Percentiles rank a stretch among this genome's conserved stretches.
These are phyloP conservation scores for Sebastiscus albofasciatus DNA, from an alignment of 2,797 vertebrate genomes.

Conservation along the genomic window DNA sequence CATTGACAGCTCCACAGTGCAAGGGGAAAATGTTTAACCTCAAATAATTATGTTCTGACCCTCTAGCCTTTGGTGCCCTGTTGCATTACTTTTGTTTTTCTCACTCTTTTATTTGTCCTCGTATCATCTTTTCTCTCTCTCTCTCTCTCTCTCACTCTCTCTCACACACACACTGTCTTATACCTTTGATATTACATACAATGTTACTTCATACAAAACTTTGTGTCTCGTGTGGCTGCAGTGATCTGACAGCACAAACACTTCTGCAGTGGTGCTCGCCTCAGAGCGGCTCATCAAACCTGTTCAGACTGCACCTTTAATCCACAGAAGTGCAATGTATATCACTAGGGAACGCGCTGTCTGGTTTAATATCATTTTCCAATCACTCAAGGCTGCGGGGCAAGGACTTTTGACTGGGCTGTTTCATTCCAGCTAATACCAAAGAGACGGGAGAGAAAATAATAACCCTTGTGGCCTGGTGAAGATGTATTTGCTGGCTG, in stretches of 20 bases:
- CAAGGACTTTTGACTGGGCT: slow-evolving; percentile 72
- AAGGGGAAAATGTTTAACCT: slow-evolving; percentile 79
- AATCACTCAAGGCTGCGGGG: slow-evolving; percentile 78
- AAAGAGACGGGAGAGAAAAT: slow-evolving; percentile 67
- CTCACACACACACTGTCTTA: too few relatives aligned
- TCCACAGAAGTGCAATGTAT: too few relatives aligned
- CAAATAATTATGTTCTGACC: slow-evolving; percentile 77
- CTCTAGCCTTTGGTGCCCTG: slow-evolving; percentile 58
- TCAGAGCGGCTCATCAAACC: too few relatives aligned
- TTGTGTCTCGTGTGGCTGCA: background rate
- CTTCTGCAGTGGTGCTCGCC: background rate
- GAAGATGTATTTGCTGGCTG: background rate
- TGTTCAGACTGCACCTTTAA: too few relatives aligned
- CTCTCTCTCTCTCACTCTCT: background rate
- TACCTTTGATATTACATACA: too few relatives aligned
- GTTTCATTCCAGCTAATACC: slow-evolving; percentile 77
- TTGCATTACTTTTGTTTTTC: slow-evolving; percentile 45
- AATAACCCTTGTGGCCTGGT: slow-evolving; percentile 58
- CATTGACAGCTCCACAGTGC: slow-evolving; percentile 56
- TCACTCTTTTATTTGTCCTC: slow-evolving; percentile 46
- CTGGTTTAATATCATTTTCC: slow-evolving; percentile 84
- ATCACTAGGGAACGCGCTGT: slow-evolving; percentile 64
- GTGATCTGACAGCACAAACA: slow-evolving; percentile 11
- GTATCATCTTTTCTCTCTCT: slow-evolving; percentile 45
- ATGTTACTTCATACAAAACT: too few relatives aligned